Evolutionary conservation across 1,140 invertebrate genomes (phyloP).

Genomic region (Dryas iulia): DNA sequence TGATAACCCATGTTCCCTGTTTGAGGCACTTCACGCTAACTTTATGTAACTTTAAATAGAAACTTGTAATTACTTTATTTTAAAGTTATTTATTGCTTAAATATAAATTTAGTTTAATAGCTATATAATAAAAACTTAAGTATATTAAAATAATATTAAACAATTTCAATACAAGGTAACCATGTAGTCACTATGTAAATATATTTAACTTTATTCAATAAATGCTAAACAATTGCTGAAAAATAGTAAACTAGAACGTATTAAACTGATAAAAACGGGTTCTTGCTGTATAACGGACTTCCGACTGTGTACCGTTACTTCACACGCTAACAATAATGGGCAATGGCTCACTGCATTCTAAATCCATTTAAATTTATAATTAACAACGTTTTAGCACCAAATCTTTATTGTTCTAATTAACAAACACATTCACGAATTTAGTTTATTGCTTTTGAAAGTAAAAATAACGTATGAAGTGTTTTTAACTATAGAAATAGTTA

Average conservation of each 20-base stretch:
- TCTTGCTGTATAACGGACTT: not conserved
- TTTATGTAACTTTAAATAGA: not conserved
- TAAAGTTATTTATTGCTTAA: too few species aligned
- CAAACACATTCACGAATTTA: too few species aligned
- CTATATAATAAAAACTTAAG: too few species aligned
- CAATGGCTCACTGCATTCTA: not conserved
- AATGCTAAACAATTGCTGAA: not conserved
- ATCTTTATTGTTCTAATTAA: not conserved
- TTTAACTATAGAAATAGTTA: too few species aligned
- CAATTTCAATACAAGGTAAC: not conserved
- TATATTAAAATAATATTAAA: not conserved
- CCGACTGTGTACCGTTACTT: conserved; percentile 8
- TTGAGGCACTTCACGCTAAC: not conserved
- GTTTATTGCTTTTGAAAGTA: too few species aligned
- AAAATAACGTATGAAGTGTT: too few species aligned
- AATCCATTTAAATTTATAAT: not conserved
- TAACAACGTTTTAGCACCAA: not conserved
- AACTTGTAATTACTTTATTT: too few species aligned
- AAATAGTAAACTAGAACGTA: not conserved
- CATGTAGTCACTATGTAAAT: not conserved
- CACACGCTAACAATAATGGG: conserved; percentile 7
- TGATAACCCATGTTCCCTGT: not conserved
- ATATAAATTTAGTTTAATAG: too few species aligned
- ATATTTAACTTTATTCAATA: not conserved
- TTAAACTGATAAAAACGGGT: not conserved